A percentile compares a stretch with the other conserved stretches of the same genome.
Conservation (phyloP, 2,113 vertebrate genomes). For the Ochotona princeps region DNA sequence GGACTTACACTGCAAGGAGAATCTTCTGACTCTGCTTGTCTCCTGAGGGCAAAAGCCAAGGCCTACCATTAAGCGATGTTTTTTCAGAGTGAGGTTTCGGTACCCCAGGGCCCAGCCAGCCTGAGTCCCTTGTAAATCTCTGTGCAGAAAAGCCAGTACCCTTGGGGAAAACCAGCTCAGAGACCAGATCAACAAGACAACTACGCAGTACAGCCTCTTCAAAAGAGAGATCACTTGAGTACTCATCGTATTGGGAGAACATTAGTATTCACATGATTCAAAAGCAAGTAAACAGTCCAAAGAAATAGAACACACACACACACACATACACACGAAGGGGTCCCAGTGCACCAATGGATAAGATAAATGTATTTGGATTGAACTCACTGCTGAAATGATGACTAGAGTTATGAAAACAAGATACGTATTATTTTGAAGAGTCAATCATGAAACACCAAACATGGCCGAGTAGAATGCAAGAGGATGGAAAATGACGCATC, state of each 20-base stretch:
- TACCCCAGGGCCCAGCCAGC: too few species aligned
- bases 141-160: neutral
- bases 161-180: neutral
- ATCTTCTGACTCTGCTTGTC: neutral
- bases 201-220: neutral
- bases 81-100: neutral
- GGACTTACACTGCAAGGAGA: neutral
- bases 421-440: neutral
- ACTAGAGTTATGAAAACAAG: neutral
- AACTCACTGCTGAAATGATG: neutral
- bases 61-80: neutral
- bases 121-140: neutral
- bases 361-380: conserved; percentile 26
- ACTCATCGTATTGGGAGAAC: neutral
- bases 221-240: neutral
- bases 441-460: conserved; percentile 9
- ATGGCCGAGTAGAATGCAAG: neutral
- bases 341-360: conserved; percentile 2
- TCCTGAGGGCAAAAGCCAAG: neutral
- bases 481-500: neutral
- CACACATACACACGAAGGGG: neutral
- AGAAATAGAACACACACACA: neutral
- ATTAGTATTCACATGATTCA: neutral
- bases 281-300: conserved; percentile 19
- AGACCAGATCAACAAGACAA: neutral